Percentiles rank a stretch among this genome's conserved stretches.
Conservation (phyloP, 2,113 vertebrate species). For the Otis tarda region DNA sequence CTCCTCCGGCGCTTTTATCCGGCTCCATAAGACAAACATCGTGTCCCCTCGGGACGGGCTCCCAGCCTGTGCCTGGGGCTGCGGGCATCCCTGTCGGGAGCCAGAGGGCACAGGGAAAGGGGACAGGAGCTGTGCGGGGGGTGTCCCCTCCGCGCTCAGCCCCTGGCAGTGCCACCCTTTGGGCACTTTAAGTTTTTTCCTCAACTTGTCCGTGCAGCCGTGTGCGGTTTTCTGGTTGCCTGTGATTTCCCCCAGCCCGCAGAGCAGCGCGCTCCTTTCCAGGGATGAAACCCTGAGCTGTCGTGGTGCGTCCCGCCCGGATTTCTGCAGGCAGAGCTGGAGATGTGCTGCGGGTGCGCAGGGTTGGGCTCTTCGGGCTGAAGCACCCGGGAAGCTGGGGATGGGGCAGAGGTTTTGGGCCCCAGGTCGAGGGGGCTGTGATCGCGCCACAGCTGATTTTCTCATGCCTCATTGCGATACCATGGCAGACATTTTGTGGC, state of each 20-base stretch:
- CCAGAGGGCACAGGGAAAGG: neutral
- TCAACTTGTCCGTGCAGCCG: neutral
- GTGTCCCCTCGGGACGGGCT: neutral
- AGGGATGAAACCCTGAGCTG: neutral
- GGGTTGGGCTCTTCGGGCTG: neutral
- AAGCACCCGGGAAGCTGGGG: neutral
- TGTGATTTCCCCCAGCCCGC: neutral
- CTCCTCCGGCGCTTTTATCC: neutral
- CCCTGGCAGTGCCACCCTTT: neutral
- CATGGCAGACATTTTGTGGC: neutral
- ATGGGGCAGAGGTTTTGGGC: neutral
- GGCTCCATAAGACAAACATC: neutral
- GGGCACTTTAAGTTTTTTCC: neutral
- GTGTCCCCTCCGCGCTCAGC: neutral
- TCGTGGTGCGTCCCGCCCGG: accelerated
- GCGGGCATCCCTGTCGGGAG: neutral
- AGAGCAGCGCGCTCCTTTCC: neutral
- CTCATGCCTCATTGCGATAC: neutral
- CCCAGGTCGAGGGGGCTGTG: neutral
- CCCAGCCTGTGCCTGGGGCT: neutral
- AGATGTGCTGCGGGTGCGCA: neutral
- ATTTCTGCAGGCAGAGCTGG: neutral
- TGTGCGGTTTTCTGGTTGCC: neutral
- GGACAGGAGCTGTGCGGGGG: neutral
- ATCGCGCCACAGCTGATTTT: neutral